Percentiles rank a stretch among this genome's conserved stretches.
Evolutionary conservation across 2,888 invertebrate genomes (phyloP).

Genomic region (Archips xylosteana): DNA sequence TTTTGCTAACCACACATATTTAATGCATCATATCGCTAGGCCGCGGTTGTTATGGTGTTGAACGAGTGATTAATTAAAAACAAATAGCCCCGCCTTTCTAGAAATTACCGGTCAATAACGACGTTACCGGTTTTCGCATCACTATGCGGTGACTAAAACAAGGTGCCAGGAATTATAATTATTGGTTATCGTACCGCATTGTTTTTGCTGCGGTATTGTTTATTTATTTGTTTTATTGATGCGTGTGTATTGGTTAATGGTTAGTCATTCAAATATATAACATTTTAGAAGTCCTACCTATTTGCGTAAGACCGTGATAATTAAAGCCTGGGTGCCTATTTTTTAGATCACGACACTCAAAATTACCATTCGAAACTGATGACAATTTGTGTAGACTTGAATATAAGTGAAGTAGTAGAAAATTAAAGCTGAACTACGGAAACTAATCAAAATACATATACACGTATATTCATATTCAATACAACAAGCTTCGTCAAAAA

Average conservation of each 20-base stretch:
- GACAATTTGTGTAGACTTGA: too few relatives aligned
- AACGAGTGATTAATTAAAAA: constrained; percentile 33
- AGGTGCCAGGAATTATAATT: constrained; percentile 21
- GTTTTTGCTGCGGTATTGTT: constrained; percentile 6
- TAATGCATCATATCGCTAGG: constrained; percentile 19
- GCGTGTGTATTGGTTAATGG: background rate
- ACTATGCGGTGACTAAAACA: background rate
- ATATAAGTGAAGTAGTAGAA: too few relatives aligned
- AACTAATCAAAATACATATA: too few relatives aligned
- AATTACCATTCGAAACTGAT: too few relatives aligned
- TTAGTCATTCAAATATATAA: background rate
- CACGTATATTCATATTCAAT: too few relatives aligned
- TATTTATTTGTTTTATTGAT: background rate
- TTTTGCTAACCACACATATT: constrained; percentile 13
- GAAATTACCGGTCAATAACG: constrained; percentile 11
- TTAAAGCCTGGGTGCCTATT: too few relatives aligned
- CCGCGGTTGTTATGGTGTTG: constrained; percentile 18
- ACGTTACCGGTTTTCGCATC: constrained; percentile 20
- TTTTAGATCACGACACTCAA: too few relatives aligned
- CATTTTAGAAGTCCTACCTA: background rate
- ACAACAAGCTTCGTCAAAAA: too few relatives aligned
- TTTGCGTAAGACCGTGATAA: too few relatives aligned
- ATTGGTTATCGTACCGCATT: constrained; percentile 15
- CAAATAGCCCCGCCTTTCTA: constrained; percentile 27
- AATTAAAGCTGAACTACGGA: too few relatives aligned